Conservation (phyloP, 1,140 invertebrate genomes). For the Aleiodes sp. region DNA sequence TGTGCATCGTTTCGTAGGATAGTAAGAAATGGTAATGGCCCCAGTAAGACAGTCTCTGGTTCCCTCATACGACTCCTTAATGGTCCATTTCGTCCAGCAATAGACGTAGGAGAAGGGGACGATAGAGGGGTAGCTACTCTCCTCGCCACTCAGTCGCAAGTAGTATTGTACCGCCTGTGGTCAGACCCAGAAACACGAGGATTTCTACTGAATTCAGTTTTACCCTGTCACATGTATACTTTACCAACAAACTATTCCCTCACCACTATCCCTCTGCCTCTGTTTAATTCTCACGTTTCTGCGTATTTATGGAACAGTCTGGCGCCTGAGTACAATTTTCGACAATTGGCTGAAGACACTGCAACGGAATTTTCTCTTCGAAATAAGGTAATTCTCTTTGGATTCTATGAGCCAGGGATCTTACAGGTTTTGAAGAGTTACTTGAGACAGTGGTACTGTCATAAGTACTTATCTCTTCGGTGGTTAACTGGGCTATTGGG, state of each 20-base stretch:
- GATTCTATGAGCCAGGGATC: neutral
- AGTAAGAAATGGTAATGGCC: neutral
- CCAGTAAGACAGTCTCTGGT: neutral
- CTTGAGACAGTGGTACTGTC: neutral
- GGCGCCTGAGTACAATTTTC: neutral
- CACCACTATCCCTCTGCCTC: neutral
- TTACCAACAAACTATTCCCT: no score
- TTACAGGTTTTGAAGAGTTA: constrained; percentile 3
- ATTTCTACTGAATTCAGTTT: constrained; percentile 3
- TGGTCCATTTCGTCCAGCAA: neutral
- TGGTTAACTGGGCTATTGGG: neutral
- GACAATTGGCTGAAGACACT: neutral
- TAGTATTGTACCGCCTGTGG: constrained; percentile 12
- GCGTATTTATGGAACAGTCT: constrained; percentile 2
- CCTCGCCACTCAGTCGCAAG: neutral
- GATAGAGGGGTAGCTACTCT: no score
- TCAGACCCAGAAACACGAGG: neutral
- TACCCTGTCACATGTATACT: no score
- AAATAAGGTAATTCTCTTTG: constrained; percentile 7
- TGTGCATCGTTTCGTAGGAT: constrained; percentile 4
- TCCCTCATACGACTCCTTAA: neutral
- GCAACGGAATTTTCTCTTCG: neutral
- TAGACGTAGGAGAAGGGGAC: no score
- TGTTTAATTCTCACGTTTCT: neutral
- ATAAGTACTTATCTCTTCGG: constrained; percentile 3